A percentile compares a stretch with the other conserved stretches of the same genome.
These are phyloP conservation scores for Tachuris rubrigastra DNA, from an alignment of 2,113 vertebrate species.

Conservation along the genomic window DNA sequence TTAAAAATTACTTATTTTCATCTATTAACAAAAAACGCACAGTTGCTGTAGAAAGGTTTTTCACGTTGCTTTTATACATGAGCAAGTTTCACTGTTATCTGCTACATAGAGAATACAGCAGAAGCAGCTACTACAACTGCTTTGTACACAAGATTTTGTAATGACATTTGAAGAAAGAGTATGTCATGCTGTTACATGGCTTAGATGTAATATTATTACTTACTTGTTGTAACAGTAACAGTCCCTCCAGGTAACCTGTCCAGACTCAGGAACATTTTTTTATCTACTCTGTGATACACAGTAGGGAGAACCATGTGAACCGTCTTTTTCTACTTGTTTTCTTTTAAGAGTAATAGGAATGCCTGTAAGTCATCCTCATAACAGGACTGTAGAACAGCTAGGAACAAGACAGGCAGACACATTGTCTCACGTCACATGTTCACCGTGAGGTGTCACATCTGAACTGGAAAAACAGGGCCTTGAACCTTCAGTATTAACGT, in stretches of 20 bases:
- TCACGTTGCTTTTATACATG: background rate
- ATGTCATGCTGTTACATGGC: rapidly evolving
- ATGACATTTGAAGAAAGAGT: background rate
- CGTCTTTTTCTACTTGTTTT: background rate
- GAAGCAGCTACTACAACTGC: background rate
- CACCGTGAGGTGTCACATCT: background rate
- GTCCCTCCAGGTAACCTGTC: background rate
- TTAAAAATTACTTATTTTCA: background rate
- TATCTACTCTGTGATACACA: background rate
- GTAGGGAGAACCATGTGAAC: background rate
- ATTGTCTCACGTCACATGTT: background rate
- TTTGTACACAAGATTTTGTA: background rate
- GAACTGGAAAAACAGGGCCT: background rate
- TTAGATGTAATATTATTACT: background rate
- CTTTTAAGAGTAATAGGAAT: background rate
- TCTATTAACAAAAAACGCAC: background rate
- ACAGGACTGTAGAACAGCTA: background rate
- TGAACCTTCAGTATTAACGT: background rate
- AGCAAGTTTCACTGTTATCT: background rate
- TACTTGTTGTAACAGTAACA: background rate
- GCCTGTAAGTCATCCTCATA: background rate
- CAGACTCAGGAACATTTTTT: background rate
- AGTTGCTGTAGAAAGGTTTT: background rate
- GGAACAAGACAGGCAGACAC: background rate
- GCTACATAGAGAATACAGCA: background rate